Base-by-base conservation (phyloP, 2,113 vertebrate species). In the Chroicocephalus ridibundus region DNA sequence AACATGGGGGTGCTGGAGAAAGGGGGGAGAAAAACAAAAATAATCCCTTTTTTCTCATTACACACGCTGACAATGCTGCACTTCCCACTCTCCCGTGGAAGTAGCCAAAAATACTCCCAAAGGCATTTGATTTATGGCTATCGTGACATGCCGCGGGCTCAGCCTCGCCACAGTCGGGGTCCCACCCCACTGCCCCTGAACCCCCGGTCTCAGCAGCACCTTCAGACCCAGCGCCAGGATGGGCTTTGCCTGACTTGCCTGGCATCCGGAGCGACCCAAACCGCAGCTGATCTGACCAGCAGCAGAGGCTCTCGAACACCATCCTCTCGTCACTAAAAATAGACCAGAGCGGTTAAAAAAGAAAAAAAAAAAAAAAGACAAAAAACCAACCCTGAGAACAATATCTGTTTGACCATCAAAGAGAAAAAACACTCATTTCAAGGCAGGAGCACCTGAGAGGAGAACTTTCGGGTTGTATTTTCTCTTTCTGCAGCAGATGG, bases 331-430 rank as follows among this genome's bases (percentile, higher is more conserved):
- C 40, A 10, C 94, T 86, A 92, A 97, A 95, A 97, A 97, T 95
- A 97, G 90, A 93, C 5, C 1, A 0, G 38, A 74, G 40, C 49
- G 0, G 91, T 94, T 88, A 19, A 60, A 85, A 68, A 42, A 49
- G 36, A 46, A n/a, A 75, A 26, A 47, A 12, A n/a, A 40, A 34
- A 27, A 29, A 29, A 27, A 8, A 18, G 24, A 29, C 4, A 58
- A 66, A 60, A 72, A 47, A 52, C 21, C 19, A 40, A 13, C n/a
- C 58, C n/a, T 1, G 32, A 18, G 61, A 88, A 84, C 91, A 78
- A 52, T 93, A 36, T 66, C 97, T 81, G 65, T 84, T 92, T 95
- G 97, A 86, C 94, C 94, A 94, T 89, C 94, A 97, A 96, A 97
- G 71, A 83, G 54, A 42, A 31, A 90, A 76, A 31, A 76, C 65